Evolutionary conservation across 2,113 vertebrate species (phyloP).

Genomic region (Phylloscopus trochilus): DNA sequence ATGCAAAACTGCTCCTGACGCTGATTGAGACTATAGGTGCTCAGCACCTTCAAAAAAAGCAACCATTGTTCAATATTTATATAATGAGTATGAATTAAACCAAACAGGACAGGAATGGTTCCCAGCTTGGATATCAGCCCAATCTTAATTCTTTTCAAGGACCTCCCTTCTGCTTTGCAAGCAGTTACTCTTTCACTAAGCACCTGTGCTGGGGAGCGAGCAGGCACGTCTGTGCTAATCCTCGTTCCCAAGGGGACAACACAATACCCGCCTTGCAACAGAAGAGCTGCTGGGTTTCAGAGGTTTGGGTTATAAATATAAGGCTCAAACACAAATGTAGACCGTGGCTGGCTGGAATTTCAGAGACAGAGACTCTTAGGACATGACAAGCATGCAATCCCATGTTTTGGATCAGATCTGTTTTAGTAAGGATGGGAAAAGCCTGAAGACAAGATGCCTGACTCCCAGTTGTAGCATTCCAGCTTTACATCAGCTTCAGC

Average conservation of each 20-base stretch:
- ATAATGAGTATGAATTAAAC: background rate
- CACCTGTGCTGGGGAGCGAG: constrained; percentile 1
- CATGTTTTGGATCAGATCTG: background rate
- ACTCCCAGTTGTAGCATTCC: background rate
- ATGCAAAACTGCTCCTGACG: background rate
- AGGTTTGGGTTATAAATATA: background rate
- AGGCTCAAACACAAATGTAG: background rate
- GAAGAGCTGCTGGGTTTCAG: background rate
- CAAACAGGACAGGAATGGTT: constrained; percentile 2
- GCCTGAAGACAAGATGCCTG: background rate
- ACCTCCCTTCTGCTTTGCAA: background rate
- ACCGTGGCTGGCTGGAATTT: background rate
- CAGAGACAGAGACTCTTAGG: background rate
- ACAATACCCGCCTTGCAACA: background rate
- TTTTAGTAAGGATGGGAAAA: constrained; percentile 3
- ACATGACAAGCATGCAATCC: background rate
- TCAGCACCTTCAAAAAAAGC: background rate
- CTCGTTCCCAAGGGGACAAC: constrained; percentile 17
- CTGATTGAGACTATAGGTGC: background rate
- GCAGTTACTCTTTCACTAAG: constrained; percentile 30
- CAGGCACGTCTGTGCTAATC: background rate
- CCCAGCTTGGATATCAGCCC: constrained; percentile 21
- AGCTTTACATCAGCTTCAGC: background rate
- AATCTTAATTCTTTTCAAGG: constrained; percentile 21
- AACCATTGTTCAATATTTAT: background rate